Evolutionary conservation across 2,797 vertebrate species (phyloP).

Genomic region (Micropoecilia bifurca): DNA sequence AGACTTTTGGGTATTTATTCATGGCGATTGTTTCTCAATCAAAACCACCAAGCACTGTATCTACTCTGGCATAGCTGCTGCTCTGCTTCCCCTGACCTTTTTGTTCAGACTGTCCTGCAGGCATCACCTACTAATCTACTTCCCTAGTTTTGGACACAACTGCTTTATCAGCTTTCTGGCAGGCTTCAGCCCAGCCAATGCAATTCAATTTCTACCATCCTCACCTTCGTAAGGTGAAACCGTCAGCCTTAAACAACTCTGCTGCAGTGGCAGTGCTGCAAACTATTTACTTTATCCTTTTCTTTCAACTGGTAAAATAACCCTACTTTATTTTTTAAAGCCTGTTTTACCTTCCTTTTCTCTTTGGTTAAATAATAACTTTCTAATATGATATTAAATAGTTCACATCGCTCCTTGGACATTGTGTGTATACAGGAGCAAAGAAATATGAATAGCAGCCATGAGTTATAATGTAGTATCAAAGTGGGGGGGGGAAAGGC

Average conservation of each 20-base stretch:
- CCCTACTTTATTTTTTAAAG: constrained; percentile 12
- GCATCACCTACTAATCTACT: constrained; percentile 23
- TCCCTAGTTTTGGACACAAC: constrained; percentile 30
- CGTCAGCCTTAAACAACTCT: constrained; percentile 9
- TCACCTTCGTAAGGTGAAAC: constrained; percentile 26
- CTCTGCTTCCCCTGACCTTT: constrained; percentile 25
- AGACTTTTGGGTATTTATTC: neutral
- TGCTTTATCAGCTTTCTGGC: constrained; percentile 35
- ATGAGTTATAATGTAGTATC: neutral
- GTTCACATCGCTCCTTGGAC: neutral
- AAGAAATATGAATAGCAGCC: neutral
- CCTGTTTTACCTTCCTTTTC: neutral
- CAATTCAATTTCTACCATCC: constrained; percentile 32
- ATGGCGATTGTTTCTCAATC: neutral
- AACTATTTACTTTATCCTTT: constrained; percentile 4
- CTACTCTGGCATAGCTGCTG: constrained; percentile 10
- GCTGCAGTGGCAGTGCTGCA: constrained; percentile 2
- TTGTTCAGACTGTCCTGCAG: constrained; percentile 18
- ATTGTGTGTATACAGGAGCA: neutral
- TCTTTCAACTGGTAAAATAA: constrained; percentile 23
- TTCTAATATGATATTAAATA: neutral
- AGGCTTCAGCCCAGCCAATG: constrained; percentile 5
- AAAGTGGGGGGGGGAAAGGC: neutral
- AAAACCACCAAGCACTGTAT: neutral
- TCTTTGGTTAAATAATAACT: constrained; percentile 1